Evolutionary conservation across 2,888 invertebrate species (phyloP), one percentile per base, ranked within the genome.

Genomic region (Ramazzottius varieornatus): DNA sequence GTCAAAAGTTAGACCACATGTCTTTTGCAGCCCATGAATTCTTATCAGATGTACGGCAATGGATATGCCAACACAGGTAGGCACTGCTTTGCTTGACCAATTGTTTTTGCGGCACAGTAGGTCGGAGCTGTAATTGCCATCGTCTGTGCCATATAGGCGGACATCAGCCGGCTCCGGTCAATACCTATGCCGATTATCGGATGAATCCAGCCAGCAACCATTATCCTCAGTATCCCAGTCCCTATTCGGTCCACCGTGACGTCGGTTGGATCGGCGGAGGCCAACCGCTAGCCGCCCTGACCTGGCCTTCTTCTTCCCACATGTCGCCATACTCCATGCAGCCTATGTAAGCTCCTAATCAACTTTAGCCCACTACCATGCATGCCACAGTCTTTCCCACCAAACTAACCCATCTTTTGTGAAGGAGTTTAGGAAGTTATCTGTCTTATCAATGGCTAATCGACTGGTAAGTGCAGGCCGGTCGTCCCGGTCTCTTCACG

Each of bases 361-460:
- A 40, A 20, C 40, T 20, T 20, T 40, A 13, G 8, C 40, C 8
- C 40, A 8, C 8, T 40, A 40, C 40, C 40, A 40, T 20, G 20
- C 40, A 20, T 40, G 8, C 40, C 40, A 40, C 8, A 40, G 8
- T 40, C 8, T 40, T 40, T 40, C 40, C 8, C 8, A 40, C 8
- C 8, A 40, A 40, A n/a, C 20, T 54, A 54, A 54, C 24, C 24
- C 4, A 29, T 54, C 29, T 54, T 24, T 54, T 54, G 4, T 54
- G 54, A 54, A 54, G 54, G 54, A 24, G 54, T 54, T 24, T 54
- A 54, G 54, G 54, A 54, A 54, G 54, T 29, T 54, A 54, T 29
- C 54, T 16, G 54, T 54, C 8, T 24, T 54, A 29, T 4, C 54
- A 54, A 29, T 54, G 54, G 54, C 54, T 54, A 13, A 54, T 54